Percentiles rank a stretch among this genome's conserved stretches.
These are phyloP conservation scores for Fulmarus glacialis DNA, from an alignment of 2,113 vertebrate species.

Conservation along the genomic window DNA sequence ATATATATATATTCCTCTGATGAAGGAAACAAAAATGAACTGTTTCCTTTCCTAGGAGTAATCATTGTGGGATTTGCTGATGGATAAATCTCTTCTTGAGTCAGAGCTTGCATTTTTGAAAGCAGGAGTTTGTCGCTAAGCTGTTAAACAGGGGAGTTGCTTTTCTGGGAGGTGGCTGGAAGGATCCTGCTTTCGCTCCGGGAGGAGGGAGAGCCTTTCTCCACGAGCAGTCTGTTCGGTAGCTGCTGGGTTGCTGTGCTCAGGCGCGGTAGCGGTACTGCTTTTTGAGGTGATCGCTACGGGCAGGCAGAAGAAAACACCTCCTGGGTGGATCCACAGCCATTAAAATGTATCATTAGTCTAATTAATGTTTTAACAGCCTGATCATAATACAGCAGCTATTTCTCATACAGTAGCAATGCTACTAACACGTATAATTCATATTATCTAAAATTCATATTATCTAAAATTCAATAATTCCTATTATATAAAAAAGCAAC, in stretches of 20 bases:
- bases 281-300: too few species aligned
- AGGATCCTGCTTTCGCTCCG: not conserved
- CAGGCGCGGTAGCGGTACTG: not conserved
- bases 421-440: too few species aligned
- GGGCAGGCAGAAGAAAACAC: not conserved
- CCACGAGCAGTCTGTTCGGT: not conserved
- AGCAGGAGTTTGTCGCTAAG: not conserved
- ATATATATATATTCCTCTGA: not conserved
- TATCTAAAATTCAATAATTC: too few species aligned
- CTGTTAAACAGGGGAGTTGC: not conserved
- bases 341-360: not conserved
- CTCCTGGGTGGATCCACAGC: not conserved
- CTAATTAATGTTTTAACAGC: not conserved
- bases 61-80: not conserved
- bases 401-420: not conserved
- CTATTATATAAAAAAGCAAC: not conserved
- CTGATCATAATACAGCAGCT: not conserved
- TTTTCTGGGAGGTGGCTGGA: not conserved
- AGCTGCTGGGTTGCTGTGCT: not conserved
- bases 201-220: not conserved
- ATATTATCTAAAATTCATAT: not conserved
- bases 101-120: not conserved
- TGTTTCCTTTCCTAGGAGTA: not conserved
- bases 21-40: not conserved
- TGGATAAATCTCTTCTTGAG: not conserved